These are phyloP conservation scores for Plestiodon gilberti DNA, from an alignment of 2,113 vertebrate genomes.

Conservation along the genomic window DNA sequence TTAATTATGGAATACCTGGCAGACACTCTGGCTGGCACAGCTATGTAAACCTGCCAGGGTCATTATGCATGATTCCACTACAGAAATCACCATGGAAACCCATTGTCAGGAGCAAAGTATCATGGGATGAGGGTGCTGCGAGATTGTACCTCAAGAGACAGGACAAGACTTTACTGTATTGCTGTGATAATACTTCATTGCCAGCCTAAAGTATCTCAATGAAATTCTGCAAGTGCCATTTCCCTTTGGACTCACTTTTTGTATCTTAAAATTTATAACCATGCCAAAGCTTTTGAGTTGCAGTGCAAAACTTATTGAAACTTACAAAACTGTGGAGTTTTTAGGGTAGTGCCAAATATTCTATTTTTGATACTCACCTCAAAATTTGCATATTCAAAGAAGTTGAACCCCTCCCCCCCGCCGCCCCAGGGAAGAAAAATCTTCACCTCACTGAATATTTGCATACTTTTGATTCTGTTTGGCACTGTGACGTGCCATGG, in stretches of 20 bases:
- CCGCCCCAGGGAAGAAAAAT: too few relatives aligned
- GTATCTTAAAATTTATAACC: neutral
- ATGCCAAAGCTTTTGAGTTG: neutral
- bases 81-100: neutral
- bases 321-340: neutral
- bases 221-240: neutral
- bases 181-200: neutral
- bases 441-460: neutral
- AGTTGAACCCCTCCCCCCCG: too few relatives aligned
- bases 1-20: neutral
- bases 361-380: neutral
- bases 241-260: neutral
- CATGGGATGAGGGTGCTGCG: neutral
- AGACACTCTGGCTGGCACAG: neutral
- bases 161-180: neutral
- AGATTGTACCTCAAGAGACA: neutral
- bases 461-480: neutral
- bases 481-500: too few relatives aligned
- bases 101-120: neutral
- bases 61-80: neutral
- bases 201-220: neutral
- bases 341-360: neutral
- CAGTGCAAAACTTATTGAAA: neutral
- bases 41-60: neutral
- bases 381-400: neutral